These are phyloP conservation scores for Gari tellinella DNA, from an alignment of 2,888 invertebrate genomes.

Conservation along the genomic window DNA sequence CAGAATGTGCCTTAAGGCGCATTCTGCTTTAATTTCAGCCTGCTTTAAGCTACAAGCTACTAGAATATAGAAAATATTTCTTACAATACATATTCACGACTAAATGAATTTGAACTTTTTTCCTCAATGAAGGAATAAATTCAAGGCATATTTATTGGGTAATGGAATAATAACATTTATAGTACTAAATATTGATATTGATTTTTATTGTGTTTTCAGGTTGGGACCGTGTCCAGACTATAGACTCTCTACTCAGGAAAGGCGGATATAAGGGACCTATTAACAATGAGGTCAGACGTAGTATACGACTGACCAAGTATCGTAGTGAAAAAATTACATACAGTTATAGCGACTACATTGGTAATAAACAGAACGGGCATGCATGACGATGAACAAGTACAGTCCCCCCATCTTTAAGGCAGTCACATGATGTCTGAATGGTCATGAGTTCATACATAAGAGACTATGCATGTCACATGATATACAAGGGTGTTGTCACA, in stretches of 20 bases:
- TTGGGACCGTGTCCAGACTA: constrained; percentile 99
- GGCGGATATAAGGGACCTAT: constrained; percentile 95
- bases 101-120: too few relatives aligned
- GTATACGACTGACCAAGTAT: constrained; percentile 97
- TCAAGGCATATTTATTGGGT: too few relatives aligned
- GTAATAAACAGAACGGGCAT: constrained; percentile 79
- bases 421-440: constrained; percentile 52
- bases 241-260: constrained; percentile 98
- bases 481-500: constrained; percentile 12
- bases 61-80: too few relatives aligned
- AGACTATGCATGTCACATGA: constrained; percentile 21
- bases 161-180: too few relatives aligned
- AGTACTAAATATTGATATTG: too few relatives aligned
- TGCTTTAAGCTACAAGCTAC: too few relatives aligned
- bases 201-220: constrained; percentile 87
- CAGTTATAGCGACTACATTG: constrained; percentile 82
- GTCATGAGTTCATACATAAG: constrained; percentile 6
- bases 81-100: too few relatives aligned
- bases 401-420: constrained; percentile 60
- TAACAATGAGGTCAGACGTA: constrained; percentile 87
- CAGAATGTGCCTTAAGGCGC: too few relatives aligned
- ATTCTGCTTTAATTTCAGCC: too few relatives aligned
- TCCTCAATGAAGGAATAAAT: too few relatives aligned
- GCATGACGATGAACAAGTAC: constrained; percentile 77
- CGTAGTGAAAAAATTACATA: constrained; percentile 95